Base-by-base conservation (phyloP, 2,888 invertebrate species). In the Lasiommata megera region DNA sequence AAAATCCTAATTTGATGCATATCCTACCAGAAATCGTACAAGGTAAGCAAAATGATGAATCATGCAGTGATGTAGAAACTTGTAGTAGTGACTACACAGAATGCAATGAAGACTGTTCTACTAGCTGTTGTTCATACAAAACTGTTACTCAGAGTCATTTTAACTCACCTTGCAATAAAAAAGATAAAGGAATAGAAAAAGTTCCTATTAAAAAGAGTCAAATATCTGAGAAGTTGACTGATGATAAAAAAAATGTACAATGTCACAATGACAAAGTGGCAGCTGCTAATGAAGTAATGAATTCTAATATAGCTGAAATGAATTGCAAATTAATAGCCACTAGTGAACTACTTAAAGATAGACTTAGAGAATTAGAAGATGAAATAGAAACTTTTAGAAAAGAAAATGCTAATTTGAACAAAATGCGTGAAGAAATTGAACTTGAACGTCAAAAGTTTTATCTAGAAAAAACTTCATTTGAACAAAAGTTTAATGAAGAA, bases 401-500 rank as follows among this genome's bases (percentile, higher is more conserved):
- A 81, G 84, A 92, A 88, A 81, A 92, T 85, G 64, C 84, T 41
- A 77, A 82, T 74, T 68, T 90, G 72, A 67, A 82, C 68, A 88
- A 92, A 84, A 82, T 93, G 55, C 92, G 93, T 54, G 92, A 92
- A 64, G 91, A 93, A 60, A 80, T 94, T 57, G 94, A 94, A 65
- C 75, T 91, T 23, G 94, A 94, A 62, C 92, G 91, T 68, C 92
- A 92, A 58, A 92, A 92, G 64, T 92, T 93, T 68, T 87, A 91
- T 52, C 93, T 93, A 72, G 94, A 95, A 60, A 93, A 93, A 69
- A 78, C 88, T 40, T 80, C 84, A 44, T 88, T 91, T 67, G 89
- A 92, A 73, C 92, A 93, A 57, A 93, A 93, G 56, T 85, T 93
- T 29, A 92, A 93, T 71, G 94, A 94, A 76, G 94, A 94, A 62